Evolutionary conservation across 2,113 vertebrate species (phyloP).

Genomic region (Pseudonaja textilis): DNA sequence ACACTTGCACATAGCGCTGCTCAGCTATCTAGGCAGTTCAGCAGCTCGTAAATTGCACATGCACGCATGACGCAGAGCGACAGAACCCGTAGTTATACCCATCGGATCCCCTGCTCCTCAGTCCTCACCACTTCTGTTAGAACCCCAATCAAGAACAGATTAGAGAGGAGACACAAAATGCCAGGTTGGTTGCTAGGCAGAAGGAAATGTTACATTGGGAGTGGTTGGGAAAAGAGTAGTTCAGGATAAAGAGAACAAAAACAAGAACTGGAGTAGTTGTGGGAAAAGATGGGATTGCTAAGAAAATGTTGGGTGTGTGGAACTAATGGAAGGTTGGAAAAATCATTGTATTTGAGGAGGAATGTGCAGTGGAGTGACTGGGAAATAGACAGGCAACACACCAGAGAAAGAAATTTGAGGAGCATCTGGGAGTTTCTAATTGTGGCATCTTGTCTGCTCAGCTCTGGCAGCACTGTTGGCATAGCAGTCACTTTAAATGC

Average conservation of each 20-base stretch:
- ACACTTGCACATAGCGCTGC: too few relatives aligned
- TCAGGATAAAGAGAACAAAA: neutral
- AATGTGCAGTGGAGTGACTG: neutral
- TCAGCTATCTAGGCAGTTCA: too few relatives aligned
- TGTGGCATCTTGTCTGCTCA: neutral
- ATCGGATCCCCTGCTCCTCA: too few relatives aligned
- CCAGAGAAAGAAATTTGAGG: neutral
- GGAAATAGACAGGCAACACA: neutral
- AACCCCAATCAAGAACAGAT: neutral
- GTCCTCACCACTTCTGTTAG: neutral
- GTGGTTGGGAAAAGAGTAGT: neutral
- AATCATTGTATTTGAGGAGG: neutral
- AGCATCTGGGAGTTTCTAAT: neutral
- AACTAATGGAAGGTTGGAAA: neutral
- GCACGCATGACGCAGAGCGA: too few relatives aligned
- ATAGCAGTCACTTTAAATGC: neutral
- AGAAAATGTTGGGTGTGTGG: neutral
- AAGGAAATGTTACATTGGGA: neutral
- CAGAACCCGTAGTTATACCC: too few relatives aligned
- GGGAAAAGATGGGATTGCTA: neutral
- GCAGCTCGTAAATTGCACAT: too few relatives aligned
- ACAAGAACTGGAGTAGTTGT: neutral
- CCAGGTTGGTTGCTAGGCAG: too few relatives aligned
- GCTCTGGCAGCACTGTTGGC: neutral
- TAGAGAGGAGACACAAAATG: neutral